Conservation (phyloP, 2,113 vertebrate species). For the Corynorhinus townsendii region DNA sequence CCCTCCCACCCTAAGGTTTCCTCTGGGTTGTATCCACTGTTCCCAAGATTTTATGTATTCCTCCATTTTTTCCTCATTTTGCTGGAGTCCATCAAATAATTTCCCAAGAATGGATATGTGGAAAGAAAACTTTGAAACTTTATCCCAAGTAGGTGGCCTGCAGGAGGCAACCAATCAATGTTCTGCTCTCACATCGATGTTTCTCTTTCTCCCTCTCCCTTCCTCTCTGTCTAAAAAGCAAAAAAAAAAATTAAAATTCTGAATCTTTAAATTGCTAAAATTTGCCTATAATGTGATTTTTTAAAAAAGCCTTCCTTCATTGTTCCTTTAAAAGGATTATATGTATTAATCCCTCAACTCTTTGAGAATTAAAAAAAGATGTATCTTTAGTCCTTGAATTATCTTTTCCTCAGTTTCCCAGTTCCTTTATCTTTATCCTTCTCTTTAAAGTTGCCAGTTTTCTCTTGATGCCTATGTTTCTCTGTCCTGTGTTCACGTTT, state of each 20-base stretch:
- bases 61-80: background rate
- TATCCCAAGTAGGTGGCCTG: too few species aligned
- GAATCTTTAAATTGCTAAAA: conserved; percentile 8
- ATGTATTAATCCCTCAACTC: background rate
- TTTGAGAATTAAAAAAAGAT: background rate
- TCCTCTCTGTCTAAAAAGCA: too few species aligned
- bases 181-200: too few species aligned
- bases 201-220: too few species aligned
- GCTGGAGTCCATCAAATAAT: background rate
- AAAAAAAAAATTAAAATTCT: background rate
- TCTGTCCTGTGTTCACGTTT: too few species aligned
- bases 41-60: background rate
- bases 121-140: conserved; percentile 2
- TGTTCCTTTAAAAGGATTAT: background rate
- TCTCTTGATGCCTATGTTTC: background rate
- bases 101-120: background rate
- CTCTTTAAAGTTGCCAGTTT: background rate
- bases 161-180: too few species aligned
- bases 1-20: background rate
- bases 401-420: background rate
- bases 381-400: background rate
- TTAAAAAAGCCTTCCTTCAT: background rate
- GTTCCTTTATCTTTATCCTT: background rate
- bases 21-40: background rate
- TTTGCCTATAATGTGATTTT: background rate